Evolutionary conservation across 1,140 invertebrate genomes (phyloP), one percentile per base, ranked within the genome.

Genomic region (Caenorhabditis tropicalis): DNA sequence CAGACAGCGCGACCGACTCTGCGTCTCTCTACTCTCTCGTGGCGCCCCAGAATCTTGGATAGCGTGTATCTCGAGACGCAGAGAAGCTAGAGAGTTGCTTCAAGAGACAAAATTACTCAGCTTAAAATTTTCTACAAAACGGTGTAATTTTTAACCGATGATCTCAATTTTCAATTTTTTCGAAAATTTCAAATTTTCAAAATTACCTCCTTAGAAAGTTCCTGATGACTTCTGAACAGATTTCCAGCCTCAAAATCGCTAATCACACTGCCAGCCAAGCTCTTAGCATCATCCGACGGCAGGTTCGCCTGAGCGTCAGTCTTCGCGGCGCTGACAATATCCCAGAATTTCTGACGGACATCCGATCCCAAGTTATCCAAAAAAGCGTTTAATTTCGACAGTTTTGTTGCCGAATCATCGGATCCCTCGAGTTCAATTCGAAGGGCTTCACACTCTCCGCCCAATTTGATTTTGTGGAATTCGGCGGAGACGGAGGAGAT

Each of bases 311-410:
- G n/a, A 1, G 65, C 65, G 36, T 74, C 65, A 4, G 65, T 74
- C 36, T 74, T 74, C 2, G 65, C 65, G 5, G 65, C 65, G 2
- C 36, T n/a, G 2, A 74, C 65, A 27, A 74, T 74, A 1, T 46
- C 65, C 65, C 65, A 74, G 65, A 74, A 74, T 43, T 74, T 74
- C 36, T 74, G 36, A 43, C 65, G 65, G 16, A 46, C n/a, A 19
- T 31, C 65, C 2, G 27, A 7, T 1, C 65, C 65, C 1, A 74
- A 29, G 0, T 33, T 24, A n/a, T 74, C 65, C 33, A 74, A 43
- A 24, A 74, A 74, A 4, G 65, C 65, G 36, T 74, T 74, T 6
- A 74, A 10, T 31, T 74, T 74, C 3, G 36, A 21, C 1, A 74
- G 33, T 43, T 74, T 74, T 24, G 65, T 43, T 0, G 65, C 65